Evolutionary conservation across 2,797 vertebrate species (phyloP), one percentile per base, ranked within the genome.

Genomic region (Darevskia mixta): DNA sequence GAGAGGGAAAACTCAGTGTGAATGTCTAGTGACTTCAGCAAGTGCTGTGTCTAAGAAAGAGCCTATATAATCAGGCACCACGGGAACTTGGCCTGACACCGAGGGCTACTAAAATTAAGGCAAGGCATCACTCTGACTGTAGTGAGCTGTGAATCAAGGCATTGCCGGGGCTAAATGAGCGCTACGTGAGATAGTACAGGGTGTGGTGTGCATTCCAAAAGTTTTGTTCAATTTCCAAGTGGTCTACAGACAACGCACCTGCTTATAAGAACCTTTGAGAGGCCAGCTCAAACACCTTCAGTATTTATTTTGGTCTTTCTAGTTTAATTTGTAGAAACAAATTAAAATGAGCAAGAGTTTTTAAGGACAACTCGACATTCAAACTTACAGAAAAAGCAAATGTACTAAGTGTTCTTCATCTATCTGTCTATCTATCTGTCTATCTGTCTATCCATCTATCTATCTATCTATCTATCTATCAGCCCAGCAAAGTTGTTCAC

Each of bases 51-150:
- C 45, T 64, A 29, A 72, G 67, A 79, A 84, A 79, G 38, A 66
- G 9, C 38, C 76, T 88, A 84, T 73, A 80, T 55, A 83, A 79
- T 49, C 38, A 80, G 55, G 38, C 38, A 66, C 83, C 38, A 85
- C 35, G 15, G 29, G 77, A 84, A 66, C 8, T 79, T 43, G n/a
- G 17, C 20, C 81, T 86, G 55, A 87, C n/a, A 72, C 58, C 0
- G 10, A 69, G 23, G 45, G 11, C 32, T 82, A 64, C 84, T 72
- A 82, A 78, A 83, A 72, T 72, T 29, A 83, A 89, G 29, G 71
- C 15, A 77, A 79, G 49, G n/a, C 71, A 43, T 69, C 18, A 7
- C 38, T 83, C 9, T 78, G 85, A 29, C 23, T 83, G 73, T 13
- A 89, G 41, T 38, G 5, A 49, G 49, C 17, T 78, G 41, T 17